Percentiles rank a stretch among this genome's conserved stretches.
phyloP scores from a whole-genome alignment of 1,140 invertebrate species.

The Cryptotermes secundus region DNA sequence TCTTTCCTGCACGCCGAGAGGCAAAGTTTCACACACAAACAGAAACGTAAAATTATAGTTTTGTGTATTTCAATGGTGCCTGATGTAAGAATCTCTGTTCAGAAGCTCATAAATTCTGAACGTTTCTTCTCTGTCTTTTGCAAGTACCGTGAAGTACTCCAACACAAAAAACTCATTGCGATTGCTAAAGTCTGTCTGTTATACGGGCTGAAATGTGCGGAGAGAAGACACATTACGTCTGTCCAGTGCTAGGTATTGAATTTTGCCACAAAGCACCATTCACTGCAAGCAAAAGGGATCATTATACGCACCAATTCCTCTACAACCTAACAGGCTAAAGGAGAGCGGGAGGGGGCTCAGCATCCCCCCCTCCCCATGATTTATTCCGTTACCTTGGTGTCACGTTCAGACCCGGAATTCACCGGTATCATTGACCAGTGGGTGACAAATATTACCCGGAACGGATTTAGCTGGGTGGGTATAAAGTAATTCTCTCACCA shows the following conservation, averaged over 20 bases:
- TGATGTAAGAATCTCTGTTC: too few relatives aligned
- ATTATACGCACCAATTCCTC: not conserved
- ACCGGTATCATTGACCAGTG: not conserved
- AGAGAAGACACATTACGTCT: not conserved
- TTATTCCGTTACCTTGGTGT: constrained; percentile 21
- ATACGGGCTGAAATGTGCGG: not conserved
- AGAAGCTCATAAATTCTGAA: too few relatives aligned
- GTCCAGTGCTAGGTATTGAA: not conserved
- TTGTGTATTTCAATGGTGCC: too few relatives aligned
- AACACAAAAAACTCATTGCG: too few relatives aligned
- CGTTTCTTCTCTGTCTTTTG: too few relatives aligned
- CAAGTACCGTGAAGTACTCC: too few relatives aligned
- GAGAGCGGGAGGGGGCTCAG: not conserved
- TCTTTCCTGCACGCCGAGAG: too few relatives aligned
- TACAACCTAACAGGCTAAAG: not conserved
- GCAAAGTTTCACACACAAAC: too few relatives aligned
- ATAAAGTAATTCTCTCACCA: not conserved
- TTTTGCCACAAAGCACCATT: not conserved
- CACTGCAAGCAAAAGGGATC: not conserved
- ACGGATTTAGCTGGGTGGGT: not conserved
- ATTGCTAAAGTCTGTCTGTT: too few relatives aligned
- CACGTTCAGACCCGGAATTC: not conserved
- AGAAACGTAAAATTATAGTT: too few relatives aligned
- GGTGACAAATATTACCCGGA: not conserved
- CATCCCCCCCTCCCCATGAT: not conserved